Conservation (phyloP, 2,888 invertebrate species). For the Idaea dimidiata region DNA sequence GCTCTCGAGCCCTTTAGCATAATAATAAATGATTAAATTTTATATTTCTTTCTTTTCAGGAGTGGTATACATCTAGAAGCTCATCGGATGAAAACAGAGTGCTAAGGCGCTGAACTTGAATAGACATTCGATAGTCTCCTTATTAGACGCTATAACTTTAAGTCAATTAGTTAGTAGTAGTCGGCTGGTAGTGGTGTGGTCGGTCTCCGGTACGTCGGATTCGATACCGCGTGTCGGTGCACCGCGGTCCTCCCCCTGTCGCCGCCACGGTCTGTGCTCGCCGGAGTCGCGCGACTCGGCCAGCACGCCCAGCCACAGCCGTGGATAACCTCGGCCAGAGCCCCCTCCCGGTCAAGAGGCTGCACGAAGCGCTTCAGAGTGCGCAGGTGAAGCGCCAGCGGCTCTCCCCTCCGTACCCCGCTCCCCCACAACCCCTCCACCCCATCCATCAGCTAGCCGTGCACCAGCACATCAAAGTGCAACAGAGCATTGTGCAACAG, state of each 20-base stretch:
- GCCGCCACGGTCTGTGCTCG: slow-evolving; percentile 75
- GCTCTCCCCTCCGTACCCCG: slow-evolving; percentile 81
- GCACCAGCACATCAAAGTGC: slow-evolving; percentile 75
- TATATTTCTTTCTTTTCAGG: slow-evolving; percentile 62
- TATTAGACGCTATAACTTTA: slow-evolving; percentile 42
- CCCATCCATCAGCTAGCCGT: slow-evolving; percentile 73
- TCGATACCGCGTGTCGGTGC: slow-evolving; percentile 64
- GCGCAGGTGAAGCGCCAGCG: slow-evolving; percentile 83
- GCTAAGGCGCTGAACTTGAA: slow-evolving; percentile 54
- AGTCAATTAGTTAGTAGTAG: slow-evolving; percentile 51
- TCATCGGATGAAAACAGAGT: slow-evolving; percentile 63
- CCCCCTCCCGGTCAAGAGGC: slow-evolving; percentile 80
- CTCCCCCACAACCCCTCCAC: slow-evolving; percentile 69
- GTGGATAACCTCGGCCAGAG: slow-evolving; percentile 81
- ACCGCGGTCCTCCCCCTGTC: slow-evolving; percentile 62
- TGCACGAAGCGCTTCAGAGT: slow-evolving; percentile 82
- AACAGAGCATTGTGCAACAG: slow-evolving; percentile 74
- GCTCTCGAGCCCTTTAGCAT: slow-evolving; percentile 6
- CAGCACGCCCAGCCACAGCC: slow-evolving; percentile 78
- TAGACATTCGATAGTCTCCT: slow-evolving; percentile 49
- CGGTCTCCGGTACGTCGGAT: slow-evolving; percentile 46
- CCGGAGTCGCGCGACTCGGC: slow-evolving; percentile 79
- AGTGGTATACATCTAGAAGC: slow-evolving; percentile 66
- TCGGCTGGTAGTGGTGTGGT: slow-evolving; percentile 55
- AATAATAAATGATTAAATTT: slow-evolving; percentile 14